These are phyloP conservation scores for Pterostichus niger DNA, from an alignment of 2,888 invertebrate species.

Conservation along the genomic window DNA sequence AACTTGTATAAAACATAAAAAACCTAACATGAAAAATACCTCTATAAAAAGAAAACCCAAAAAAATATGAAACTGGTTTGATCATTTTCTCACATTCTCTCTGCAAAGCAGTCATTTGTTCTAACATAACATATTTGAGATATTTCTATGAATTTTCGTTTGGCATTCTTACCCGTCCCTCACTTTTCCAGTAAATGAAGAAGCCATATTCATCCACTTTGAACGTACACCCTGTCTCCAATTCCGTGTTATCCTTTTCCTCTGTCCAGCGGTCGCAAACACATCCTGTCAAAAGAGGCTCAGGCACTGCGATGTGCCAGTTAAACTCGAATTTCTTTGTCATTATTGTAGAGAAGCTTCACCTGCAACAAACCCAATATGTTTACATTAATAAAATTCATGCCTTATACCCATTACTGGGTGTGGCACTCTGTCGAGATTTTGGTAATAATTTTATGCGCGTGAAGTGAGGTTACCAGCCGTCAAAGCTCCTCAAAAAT, in stretches of 20 bases:
- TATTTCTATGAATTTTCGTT: too few species aligned
- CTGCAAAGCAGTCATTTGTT: too few species aligned
- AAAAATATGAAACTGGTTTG: too few species aligned
- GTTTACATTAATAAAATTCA: too few species aligned
- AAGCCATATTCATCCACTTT: conserved; percentile 98
- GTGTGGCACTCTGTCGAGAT: too few species aligned
- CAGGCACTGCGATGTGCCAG: conserved; percentile 97
- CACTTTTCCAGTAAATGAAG: conserved; percentile 99
- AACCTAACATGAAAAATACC: too few species aligned
- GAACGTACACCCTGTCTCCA: conserved; percentile 92
- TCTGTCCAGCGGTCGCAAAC: conserved; percentile 99
- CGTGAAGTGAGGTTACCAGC: neutral
- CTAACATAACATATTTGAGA: too few species aligned
- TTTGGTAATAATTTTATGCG: neutral
- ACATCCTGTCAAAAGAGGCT: conserved; percentile 90
- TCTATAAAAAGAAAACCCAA: too few species aligned
- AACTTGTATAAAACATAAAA: too few species aligned
- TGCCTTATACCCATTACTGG: too few species aligned
- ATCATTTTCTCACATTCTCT: too few species aligned
- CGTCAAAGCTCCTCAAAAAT: too few species aligned
- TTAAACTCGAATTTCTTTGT: conserved; percentile 99
- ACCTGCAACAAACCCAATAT: conserved; percentile 21
- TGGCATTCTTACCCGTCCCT: conserved; percentile 85
- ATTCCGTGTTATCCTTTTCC: conserved; percentile 95
- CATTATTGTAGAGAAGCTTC: conserved; percentile 79